Percentiles rank a stretch among this genome's conserved stretches.
These are phyloP conservation scores for Rhodinocichla rosea DNA, from an alignment of 2,113 vertebrate genomes.

Conservation along the genomic window DNA sequence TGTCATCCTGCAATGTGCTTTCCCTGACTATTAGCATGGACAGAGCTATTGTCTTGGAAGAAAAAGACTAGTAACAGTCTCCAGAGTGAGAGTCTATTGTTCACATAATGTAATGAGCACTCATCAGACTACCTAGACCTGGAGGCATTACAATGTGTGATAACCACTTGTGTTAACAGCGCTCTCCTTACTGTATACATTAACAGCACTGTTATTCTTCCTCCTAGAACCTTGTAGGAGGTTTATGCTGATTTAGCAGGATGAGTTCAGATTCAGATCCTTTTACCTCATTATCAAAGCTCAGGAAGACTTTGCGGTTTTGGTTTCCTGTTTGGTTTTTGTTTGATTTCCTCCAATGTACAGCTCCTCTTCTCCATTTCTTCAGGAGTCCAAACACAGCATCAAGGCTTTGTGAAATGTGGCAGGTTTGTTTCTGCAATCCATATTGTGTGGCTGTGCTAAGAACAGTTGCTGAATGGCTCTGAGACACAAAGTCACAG, in stretches of 20 bases:
- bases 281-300: background rate
- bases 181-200: background rate
- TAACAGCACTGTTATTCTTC: background rate
- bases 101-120: background rate
- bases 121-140: background rate
- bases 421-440: background rate
- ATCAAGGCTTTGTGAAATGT: background rate
- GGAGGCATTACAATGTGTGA: background rate
- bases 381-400: background rate
- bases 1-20: background rate
- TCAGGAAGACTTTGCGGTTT: background rate
- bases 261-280: background rate
- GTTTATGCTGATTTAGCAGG: background rate
- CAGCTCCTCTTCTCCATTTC: background rate
- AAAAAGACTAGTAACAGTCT: background rate
- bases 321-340: background rate
- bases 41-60: background rate
- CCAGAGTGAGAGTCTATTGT: background rate
- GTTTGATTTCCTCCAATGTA: background rate
- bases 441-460: background rate
- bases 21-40: background rate
- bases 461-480: background rate
- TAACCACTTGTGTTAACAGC: background rate
- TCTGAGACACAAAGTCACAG: background rate
- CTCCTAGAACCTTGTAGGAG: background rate